Evolutionary conservation across 2,888 invertebrate genomes (phyloP).

Genomic region (Torymus texanus): DNA sequence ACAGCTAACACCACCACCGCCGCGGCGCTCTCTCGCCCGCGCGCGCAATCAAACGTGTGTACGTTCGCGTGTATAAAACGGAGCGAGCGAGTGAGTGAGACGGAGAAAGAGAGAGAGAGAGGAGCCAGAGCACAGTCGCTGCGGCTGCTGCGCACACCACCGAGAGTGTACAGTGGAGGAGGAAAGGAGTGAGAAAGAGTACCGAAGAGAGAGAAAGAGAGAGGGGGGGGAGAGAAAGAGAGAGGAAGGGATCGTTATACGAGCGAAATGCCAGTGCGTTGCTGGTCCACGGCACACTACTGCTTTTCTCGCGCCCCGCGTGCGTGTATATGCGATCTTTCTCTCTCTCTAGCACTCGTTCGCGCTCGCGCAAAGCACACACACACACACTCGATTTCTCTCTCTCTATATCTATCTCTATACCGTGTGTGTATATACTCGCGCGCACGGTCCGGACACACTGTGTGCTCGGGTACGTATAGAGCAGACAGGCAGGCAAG

Average conservation of each 20-base stretch:
- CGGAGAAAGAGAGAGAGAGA: neutral
- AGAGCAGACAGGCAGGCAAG: too few species aligned
- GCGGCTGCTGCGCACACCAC: slow-evolving; percentile 23
- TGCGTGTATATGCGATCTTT: slow-evolving; percentile 73
- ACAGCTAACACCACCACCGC: neutral
- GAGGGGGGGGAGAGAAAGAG: slow-evolving; percentile 15
- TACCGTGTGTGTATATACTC: slow-evolving; percentile 18
- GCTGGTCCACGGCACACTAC: slow-evolving; percentile 83
- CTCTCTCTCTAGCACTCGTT: slow-evolving; percentile 65
- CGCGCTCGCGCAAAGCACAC: too few species aligned
- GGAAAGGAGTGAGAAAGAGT: neutral
- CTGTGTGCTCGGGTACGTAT: too few species aligned
- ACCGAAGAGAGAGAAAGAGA: neutral
- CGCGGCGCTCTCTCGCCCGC: neutral
- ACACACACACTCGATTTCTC: slow-evolving; percentile 66
- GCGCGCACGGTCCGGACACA: slow-evolving; percentile 25
- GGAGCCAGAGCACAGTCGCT: neutral
- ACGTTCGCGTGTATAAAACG: slow-evolving; percentile 62
- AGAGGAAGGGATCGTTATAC: slow-evolving; percentile 71
- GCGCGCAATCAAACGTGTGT: slow-evolving; percentile 45
- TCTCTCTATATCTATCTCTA: slow-evolving; percentile 24
- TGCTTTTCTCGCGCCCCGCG: slow-evolving; percentile 79
- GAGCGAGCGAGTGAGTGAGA: slow-evolving; percentile 8
- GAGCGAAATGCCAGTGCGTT: slow-evolving; percentile 75
- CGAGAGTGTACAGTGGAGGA: neutral